Base-by-base conservation (phyloP, 2,888 invertebrate species). In the Synanthedon tipuliformis region DNA sequence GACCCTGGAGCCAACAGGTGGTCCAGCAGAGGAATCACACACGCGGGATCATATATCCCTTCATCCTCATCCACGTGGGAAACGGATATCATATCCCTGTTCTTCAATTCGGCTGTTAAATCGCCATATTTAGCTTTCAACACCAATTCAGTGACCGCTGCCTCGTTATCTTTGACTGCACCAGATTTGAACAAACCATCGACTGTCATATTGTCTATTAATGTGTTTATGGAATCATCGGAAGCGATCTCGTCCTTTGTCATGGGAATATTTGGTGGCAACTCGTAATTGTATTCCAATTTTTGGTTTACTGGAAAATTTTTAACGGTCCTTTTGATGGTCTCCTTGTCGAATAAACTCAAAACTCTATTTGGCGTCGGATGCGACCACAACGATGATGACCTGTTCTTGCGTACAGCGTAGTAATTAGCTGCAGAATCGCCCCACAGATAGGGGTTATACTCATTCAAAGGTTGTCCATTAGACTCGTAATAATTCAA, bases 371-470 rank as follows among this genome's bases (percentile, higher is more conserved):
- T 89, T 16, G 92, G 89, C 40, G 92, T 90, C 0, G 94, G 93
- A 71, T 94, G 93, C 54, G 92, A 89, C 89, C 91, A 91, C 7
- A 94, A 69, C 16, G 89, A 90, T 2, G 88, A 71, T 0, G 80
- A 70, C 54, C 88, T 79, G 52, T 78, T 85, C 56, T 89, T 88
- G 51, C 90, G 86, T 0, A 94, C 88, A 1, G 94, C 92, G 69
- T 95, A 95, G 71, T 94, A 91, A 52, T 91, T 90, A 0, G 93
- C 91, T 0, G 95, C 96, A 3, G 93, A 90, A 69, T 91, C 91
- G 1, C 96, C 95, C 93, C 95, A 97, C 0, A 96, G 81, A 65
- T 93, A 94, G 0, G 96, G 96, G 58, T 93, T 91, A 71, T 89
- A 93, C 63, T 91, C 88, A 51, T 89, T 84, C 11, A 94, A 84